Percentiles rank a stretch among this genome's conserved stretches.
phyloP scores from a whole-genome alignment of 2,888 invertebrate species.

The Thysanoteuthis rhombus region DNA sequence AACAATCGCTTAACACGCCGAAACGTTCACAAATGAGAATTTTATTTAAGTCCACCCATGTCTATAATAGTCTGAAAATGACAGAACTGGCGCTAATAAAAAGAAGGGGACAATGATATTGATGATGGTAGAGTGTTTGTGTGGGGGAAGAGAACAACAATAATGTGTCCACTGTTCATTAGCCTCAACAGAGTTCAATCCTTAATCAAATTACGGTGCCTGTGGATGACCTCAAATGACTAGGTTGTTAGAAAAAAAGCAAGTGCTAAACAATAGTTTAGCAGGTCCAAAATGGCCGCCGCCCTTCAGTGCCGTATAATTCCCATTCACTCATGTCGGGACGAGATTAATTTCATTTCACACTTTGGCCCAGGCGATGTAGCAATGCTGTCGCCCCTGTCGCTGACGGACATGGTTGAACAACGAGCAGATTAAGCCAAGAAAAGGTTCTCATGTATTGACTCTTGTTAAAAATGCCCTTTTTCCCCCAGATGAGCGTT shows the following conservation, averaged over 20 bases:
- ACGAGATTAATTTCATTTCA: slow-evolving; percentile 12
- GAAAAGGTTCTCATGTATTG: neutral
- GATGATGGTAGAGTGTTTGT: too few species aligned
- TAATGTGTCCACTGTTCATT: neutral
- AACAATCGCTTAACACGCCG: neutral
- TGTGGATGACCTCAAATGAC: neutral
- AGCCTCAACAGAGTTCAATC: neutral
- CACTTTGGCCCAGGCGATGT: neutral
- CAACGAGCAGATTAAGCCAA: neutral
- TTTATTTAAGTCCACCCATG: neutral
- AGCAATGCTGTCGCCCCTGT: neutral
- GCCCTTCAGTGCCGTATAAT: neutral
- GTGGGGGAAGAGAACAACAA: neutral
- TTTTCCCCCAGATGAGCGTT: neutral
- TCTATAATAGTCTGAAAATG: neutral
- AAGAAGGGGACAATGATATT: neutral
- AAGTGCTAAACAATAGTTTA: neutral
- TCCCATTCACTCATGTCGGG: neutral
- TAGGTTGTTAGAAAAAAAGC: neutral
- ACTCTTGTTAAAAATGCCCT: neutral
- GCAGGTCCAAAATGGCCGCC: neutral
- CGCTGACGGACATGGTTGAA: neutral
- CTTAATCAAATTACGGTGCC: neutral
- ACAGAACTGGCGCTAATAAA: neutral
- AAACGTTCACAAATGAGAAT: neutral